Evolutionary conservation across 2,888 invertebrate species (phyloP), one percentile per base, ranked within the genome.

Genomic region (Agrypnus murinus): DNA sequence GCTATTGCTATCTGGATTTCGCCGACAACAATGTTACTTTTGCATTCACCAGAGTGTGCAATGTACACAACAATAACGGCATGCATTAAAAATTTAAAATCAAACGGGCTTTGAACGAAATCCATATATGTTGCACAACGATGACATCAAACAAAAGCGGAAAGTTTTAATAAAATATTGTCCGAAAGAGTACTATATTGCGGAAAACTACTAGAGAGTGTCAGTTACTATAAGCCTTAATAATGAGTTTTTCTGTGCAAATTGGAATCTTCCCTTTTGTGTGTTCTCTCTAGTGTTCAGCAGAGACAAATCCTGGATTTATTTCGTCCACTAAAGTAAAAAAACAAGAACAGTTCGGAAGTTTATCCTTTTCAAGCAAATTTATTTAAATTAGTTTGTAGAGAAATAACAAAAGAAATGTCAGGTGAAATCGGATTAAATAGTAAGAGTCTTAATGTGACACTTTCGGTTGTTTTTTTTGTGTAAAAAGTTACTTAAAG

Each of bases 241-340:
- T 55, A 55, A 55, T 55, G 55, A 55, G 55, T 55, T 55, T 17
- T 15, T 36, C 55, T 15, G 55, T 55, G 55, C 36, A 55, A 55
- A 55, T 55, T 55, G 55, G 55, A 55, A 36, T 36, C 55, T 36
- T 55, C 55, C 25, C 25, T 36, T 55, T 55, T 55, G 55, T 55
- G n/a, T n/a, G n/a, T 55, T 55, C 55, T 36, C 38, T 12, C 38
- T 12, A n/a, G n/a, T n/a, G 32, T 25, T 50, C 50, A 55, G n/a
- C n/a, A n/a, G n/a, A n/a, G 36, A 15, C 55, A 66, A 66, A 66
- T 66, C 66, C 66, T 38, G 66, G 66, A 66, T 66, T 66, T 66
- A 59, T 58, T 59, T 59, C 48, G 58, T 66, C 66, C 66, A 59
- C 48, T 65, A 45, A 58, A 66, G 59, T 59, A 45, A 58, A 66